Evolutionary conservation across 37 sponge, comb jelly and placozoan genomes (phyloP), one percentile per base, ranked within the genome.

Genomic region (Halisarca cf. caerulea): DNA sequence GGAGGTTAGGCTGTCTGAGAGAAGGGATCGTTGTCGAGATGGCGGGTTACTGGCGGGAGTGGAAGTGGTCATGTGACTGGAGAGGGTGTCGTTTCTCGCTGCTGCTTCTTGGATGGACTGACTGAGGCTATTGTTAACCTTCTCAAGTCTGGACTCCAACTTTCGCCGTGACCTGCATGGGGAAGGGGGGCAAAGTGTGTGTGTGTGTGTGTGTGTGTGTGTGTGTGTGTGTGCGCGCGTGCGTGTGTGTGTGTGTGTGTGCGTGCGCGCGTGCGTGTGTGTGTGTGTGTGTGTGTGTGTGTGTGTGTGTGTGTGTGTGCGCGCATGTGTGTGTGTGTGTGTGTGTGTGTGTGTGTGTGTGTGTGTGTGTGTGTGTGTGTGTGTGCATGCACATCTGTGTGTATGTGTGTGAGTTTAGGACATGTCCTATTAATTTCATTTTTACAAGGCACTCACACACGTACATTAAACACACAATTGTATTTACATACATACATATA

Each of bases 41-140:
- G 51, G 51, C 51, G 51, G 51, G 51, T 47, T 47, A 47, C 51
- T 47, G 51, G 6, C 6, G 51, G 51, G 51, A 14, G 51, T 47
- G 51, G 51, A 47, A n/a, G n/a, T n/a, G 51, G 51, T 47, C 51
- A 47, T 11, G 11, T 47, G 51, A 47, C 51, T 47, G 11, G 51
- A 6, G 6, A 47, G 51, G 6, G 51, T 14, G 9, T 47, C 51
- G 51, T 47, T 47, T 11, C 51, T 47, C 9, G 51, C 51, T 14
- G 51, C 6, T 14, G 51, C 51, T 47, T 47, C 51, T 47, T 47
- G 51, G 51, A 47, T 6, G 30, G 87, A 68, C 18, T 32, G 82
- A 55, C 57, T 89, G 68, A 89, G 36, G 9, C 71, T 78, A 3
- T 84, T 82, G 55, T 89, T 84, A 28, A 89, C 80, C 42, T 83